Base-by-base conservation (phyloP, 2,888 invertebrate genomes). In the Caenorhabditis sp. region DNA sequence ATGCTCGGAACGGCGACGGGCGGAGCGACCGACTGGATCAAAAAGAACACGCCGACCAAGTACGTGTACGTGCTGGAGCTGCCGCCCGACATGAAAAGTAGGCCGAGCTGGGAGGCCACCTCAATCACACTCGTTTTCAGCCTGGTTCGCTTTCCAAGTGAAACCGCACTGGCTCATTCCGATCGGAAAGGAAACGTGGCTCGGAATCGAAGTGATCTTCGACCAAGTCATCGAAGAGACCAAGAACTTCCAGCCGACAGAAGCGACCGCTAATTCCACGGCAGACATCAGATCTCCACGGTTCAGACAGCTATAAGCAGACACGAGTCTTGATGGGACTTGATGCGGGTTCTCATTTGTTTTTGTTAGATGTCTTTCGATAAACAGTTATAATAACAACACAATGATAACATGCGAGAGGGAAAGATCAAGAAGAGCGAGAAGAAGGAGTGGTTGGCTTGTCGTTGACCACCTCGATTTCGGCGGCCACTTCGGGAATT, bases 121-220 rank as follows among this genome's bases (percentile, higher is more conserved):
- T 1, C 17, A 15, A 5, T n/a, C 8, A 3, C 35, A 8, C 37
- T 26, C 27, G 11, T 20, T 81, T 83, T 41, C 83, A 86, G 86
- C 85, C 11, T 88, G 83, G 83, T 87, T 88, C 78, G 89, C 88
- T n/a, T 89, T 89, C 81, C 87, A 88, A 80, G 81, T 89, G 72
- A 83, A 81, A 66, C 83, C 85, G 6, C 84, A 85, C 52, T 86
- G 87, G 86, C 79, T 89, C n/a, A 66, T 87, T 9, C 84, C 83
- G 30, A 82, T 84, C 22, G 84, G 81, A 24, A 79, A 78, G 43
- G 84, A 84, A 61, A 84, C 84, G n/a, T 84, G 83, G 83, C 48
- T 79, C 11, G 84, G 81, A 24, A 78, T 84, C 27, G 80, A 82
- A 65, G 84, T 83, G 30, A 83, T 83, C 9, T 62, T 83, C 41